Base-by-base conservation (phyloP, 1,140 invertebrate genomes). In the Drosophila orosa region DNA sequence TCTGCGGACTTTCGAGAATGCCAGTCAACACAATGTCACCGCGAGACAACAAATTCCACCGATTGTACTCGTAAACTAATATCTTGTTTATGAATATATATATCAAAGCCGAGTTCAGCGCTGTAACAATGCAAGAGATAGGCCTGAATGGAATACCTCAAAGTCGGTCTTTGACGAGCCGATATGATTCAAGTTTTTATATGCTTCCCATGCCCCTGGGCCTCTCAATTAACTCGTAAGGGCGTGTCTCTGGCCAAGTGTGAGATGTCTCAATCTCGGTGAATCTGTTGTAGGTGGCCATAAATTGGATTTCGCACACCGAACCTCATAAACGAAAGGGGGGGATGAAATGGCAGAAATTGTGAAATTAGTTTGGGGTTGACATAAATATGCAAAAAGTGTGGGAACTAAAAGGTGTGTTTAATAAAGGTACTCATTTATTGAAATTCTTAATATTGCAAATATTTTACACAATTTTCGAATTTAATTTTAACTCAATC, bases 171-270 rank as follows among this genome's bases (percentile, higher is more conserved):
- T 55, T 69, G 67, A 31, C 40, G 37, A 13, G 9, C 3, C 6
- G 45, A 22, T 35, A 27, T n/a, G 29, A 33, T 47, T 57, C 4
- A 25, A 22, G 48, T 37, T 56, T 52, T 39, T 9, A 19, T 48
- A 12, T 25, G 31, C 24, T 47, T 71, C 65, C 50, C 65, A 71
- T 71, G 67, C 65, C 65, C 66, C 50, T 71, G 67, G 27, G 17
- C 7, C 27, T 58, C 19, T 47, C 17, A 71, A 71, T 71, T 48
- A 71, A 71, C 8, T 35, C 19, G 10, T 39, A 22, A 47, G 33
- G 67, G 67, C 65, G 33, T 71, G 65, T 17, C 42, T 39, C 19
- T 48, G 39, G 24, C 15, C 50, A 58, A 58, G 65, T 56, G 67
- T 57, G 65, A 71, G 25, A 48, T 71, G 67, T 57, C 40, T 71